Percentiles rank a stretch among this genome's conserved stretches.
These are phyloP conservation scores for Mus pahari DNA, from an alignment of 2,113 vertebrate genomes.

Conservation along the genomic window DNA sequence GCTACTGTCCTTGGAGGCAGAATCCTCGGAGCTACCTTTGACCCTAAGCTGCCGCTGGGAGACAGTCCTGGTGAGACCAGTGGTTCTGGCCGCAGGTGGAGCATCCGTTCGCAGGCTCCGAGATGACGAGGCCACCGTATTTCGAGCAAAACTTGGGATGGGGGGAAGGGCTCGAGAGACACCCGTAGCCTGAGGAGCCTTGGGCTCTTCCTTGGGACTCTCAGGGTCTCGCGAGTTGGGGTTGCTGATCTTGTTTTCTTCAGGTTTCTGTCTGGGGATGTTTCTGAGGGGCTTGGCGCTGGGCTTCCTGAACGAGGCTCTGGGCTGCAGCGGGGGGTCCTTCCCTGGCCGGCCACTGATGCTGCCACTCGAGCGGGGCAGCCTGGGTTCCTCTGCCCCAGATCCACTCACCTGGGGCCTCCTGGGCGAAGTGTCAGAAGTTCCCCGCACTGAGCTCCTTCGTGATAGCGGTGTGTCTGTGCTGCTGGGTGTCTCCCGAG, in stretches of 20 bases:
- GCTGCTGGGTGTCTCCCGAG: conserved; percentile 75
- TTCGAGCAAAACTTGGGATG: conserved; percentile 94
- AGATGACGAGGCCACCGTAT: conserved; percentile 94
- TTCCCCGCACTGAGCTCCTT: conserved; percentile 88
- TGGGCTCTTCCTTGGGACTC: conserved; percentile 84
- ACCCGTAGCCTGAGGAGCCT: conserved; percentile 64
- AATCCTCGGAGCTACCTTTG: conserved; percentile 80
- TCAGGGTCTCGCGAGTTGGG: conserved; percentile 88
- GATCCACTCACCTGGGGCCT: conserved; percentile 88
- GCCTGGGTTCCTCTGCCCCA: conserved; percentile 89
- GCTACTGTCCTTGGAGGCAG: conserved; percentile 78
- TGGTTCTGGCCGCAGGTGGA: conserved; percentile 77
- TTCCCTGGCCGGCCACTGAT: conserved; percentile 84
- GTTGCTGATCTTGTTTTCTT: conserved; percentile 93
- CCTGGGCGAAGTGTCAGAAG: conserved; percentile 86
- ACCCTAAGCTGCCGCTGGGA: conserved; percentile 86
- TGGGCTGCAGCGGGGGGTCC: conserved; percentile 84
- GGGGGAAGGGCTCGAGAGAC: conserved; percentile 77
- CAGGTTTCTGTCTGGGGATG: conserved; percentile 88
- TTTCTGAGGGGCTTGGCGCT: conserved; percentile 92
- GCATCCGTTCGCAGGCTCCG: conserved; percentile 89
- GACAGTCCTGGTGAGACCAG: conserved; percentile 84
- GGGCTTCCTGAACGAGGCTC: conserved; percentile 89
- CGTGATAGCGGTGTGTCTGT: conserved; percentile 83
- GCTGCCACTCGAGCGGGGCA: conserved; percentile 78